Evolutionary conservation across 2,797 vertebrate genomes (phyloP), one percentile per base, ranked within the genome.

Genomic region (Galaxias olidus): DNA sequence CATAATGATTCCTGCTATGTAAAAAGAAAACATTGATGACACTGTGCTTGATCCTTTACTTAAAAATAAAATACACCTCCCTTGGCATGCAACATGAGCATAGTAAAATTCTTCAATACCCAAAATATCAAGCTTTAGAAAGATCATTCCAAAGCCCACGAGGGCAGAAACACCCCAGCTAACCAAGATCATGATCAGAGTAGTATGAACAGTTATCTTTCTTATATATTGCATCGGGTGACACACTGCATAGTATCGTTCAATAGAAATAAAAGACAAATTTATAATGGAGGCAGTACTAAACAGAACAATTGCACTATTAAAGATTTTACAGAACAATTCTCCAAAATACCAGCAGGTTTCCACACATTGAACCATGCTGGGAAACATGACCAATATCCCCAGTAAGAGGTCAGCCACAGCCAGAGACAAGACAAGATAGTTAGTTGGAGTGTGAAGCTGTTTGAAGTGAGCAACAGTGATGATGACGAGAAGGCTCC

Each of bases 1-100:
- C 91, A 96, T 95, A 66, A 94, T 61, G 63, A 91, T 85, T 14
- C 85, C 91, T 52, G 95, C 95, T 12, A 96, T 78, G 10, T 94
- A 83, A 86, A n/a, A 86, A 68, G 87, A 61, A 61, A 59, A 17
- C 68, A 91, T 53, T 81, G 81, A 76, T 87, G 60, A 56, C 83
- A 59, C 3, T 40, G 62, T 69, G 1, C 90, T 90, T 13, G 92
- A 88, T 57, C 75, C 84, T 84, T 87, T 87, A 9, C 84, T 93
- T n/a, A 94, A 89, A 64, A 92, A 87, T 3, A 89, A 71, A 58
- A 79, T 67, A 42, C 93, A 94, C 19, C 86, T 86, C n/a, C 92
- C 92, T 15, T 73, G 17, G 19, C 90, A 93, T 6, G 66, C 49
- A n/a, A 87, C 8, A 0, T 87, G 66, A 40, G 78, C 72, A 53